These are phyloP conservation scores for Tetrax tetrax DNA, from an alignment of 2,113 vertebrate species.

Conservation along the genomic window DNA sequence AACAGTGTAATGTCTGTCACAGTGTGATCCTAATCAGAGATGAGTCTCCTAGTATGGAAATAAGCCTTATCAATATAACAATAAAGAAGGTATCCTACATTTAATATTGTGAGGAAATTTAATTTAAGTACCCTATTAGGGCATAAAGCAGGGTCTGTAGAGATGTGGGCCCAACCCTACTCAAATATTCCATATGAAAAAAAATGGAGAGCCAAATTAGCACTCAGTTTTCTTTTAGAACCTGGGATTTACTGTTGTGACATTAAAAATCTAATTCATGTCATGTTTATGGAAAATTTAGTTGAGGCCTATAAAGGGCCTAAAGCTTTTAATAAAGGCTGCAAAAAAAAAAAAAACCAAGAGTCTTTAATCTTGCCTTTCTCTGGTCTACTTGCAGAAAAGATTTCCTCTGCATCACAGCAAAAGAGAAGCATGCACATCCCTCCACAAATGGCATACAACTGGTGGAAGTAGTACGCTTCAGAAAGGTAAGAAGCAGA, in stretches of 20 bases:
- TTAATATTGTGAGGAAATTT: neutral
- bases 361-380: neutral
- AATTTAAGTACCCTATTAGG: neutral
- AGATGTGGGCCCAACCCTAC: neutral
- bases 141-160: neutral
- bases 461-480: neutral
- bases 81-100: neutral
- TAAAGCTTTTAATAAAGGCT: neutral
- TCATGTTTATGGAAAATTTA: neutral
- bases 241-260: neutral
- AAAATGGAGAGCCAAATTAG: neutral
- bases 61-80: neutral
- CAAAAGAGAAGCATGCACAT: accelerated
- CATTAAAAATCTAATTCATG: neutral
- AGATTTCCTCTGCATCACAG: neutral
- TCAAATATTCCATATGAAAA: neutral
- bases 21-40: neutral
- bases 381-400: neutral
- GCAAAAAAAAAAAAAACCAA: neutral
- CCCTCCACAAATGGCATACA: accelerated
- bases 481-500: neutral
- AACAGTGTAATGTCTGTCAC: neutral
- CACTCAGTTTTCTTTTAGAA: neutral
- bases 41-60: neutral
- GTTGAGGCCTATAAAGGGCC: neutral